Base-by-base conservation (phyloP, 2,888 invertebrate species). In the Dioctria linearis region DNA sequence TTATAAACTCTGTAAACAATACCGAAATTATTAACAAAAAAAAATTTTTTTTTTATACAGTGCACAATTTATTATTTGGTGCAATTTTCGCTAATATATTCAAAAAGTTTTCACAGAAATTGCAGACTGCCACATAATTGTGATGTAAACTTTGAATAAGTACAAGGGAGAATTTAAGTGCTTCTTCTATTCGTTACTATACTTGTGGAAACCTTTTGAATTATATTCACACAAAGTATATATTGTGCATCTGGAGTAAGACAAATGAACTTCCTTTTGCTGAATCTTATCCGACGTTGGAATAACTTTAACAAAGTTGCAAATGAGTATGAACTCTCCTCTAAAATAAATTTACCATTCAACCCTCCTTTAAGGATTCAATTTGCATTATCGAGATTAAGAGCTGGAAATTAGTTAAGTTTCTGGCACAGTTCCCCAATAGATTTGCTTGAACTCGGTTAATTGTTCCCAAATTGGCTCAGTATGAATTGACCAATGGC, bases 371-470 rank as follows among this genome's bases (percentile, higher is more conserved):
- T 73, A 73, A 73, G 57, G 73, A 73, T 73, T 73, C 73, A 73
- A 73, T 73, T 73, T 73, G 73, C 73, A 73, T 73, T 73, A 73
- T 73, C 73, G 73, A 73, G 73, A 73, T 73, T 73, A 73, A 73
- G 73, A 43, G 59, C 57, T 40, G 57, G 42, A 40, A 42, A 73
- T 57, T 73, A 57, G 57, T 54, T 54, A 42, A 42, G 59, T 42
- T 57, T 13, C 39, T 73, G 37, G 73, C 73, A 51, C 42, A 8
- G 66, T 51, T 42, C 25, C 73, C 73, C 54, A 73, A 73, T n/a
- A 57, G 42, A 40, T 73, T 54, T n/a, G 71, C 57, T 49, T 73
- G 73, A 49, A 73, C 57, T 73, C 42, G 57, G 73, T 73, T 73
- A 73, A 73, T 73, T 73, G 73, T 73, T 73, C 73, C 42, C 73